Base-by-base conservation (phyloP, 2,797 vertebrate genomes). In the Scolopax rusticola region DNA sequence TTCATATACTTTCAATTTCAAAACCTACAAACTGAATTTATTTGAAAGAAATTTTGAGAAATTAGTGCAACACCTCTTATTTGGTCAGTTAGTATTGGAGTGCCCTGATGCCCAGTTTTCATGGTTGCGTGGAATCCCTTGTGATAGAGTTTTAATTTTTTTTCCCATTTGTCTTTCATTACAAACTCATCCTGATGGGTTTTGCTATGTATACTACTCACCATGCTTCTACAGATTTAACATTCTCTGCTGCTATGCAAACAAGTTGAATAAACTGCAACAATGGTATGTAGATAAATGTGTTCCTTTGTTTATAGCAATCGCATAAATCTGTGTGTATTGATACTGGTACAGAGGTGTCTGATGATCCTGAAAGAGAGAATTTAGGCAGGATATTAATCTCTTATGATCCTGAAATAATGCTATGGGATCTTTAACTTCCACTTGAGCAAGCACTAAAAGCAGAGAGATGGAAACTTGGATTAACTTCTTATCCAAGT, bases 361-460 rank as follows among this genome's bases (percentile, higher is more conserved):
- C 81, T 83, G 87, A 77, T 68, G 70, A 71, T 76, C n/a, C 51
- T 87, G 41, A 95, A 96, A 90, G 80, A 84, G 45, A 85, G 53
- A 89, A 87, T 96, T 90, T 77, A 76, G 67, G 53, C 78, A 93
- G 82, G 71, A 84, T 95, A 97, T 93, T 78, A 75, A 33, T 92
- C 93, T 92, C 77, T 82, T 92, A 88, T 89, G 86, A 83, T 73
- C 87, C 84, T 83, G 11, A 95, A 97, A 95, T 91, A 93, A 94
- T 92, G 71, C 73, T 63, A 76, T 76, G 48, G 79, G 90, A 91
- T 93, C 95, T 95, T 96, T 97, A 96, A 95, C 89, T 96, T 97
- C 96, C 95, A 94, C 95, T 97, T 97, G 92, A 96, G 96, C 89
- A 96, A 94, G 90, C 94, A 94, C 92, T 96, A 94, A 96, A 96